These are phyloP conservation scores for Silurus meridionalis DNA, from an alignment of 2,113 vertebrate genomes.

Conservation along the genomic window DNA sequence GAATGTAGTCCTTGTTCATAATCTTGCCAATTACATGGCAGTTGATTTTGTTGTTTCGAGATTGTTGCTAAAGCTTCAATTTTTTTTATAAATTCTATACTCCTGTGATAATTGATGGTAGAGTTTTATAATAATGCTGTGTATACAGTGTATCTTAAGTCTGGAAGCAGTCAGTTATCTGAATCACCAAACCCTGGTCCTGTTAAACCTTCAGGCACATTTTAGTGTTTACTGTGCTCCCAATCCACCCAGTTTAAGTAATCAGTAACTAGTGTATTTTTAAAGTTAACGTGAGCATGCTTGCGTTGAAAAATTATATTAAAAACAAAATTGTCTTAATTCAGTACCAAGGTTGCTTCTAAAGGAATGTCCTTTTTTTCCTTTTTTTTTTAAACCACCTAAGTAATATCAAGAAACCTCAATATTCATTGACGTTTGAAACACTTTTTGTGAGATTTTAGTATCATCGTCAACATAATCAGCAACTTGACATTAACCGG, in stretches of 20 bases:
- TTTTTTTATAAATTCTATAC: background rate
- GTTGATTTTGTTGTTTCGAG: background rate
- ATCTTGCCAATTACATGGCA: background rate
- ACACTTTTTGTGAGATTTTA: background rate
- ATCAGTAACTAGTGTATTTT: background rate
- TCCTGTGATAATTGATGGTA: background rate
- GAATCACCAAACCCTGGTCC: background rate
- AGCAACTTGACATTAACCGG: background rate
- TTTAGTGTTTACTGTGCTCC: background rate
- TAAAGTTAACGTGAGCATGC: background rate
- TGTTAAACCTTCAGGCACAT: background rate
- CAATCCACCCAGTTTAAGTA: background rate
- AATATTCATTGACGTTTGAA: background rate
- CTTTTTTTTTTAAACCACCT: background rate
- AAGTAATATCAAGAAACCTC: background rate
- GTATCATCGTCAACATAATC: background rate
- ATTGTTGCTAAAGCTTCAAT: background rate
- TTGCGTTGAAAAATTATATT: background rate
- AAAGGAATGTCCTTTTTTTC: background rate
- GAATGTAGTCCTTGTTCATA: no score
- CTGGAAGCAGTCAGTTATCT: background rate
- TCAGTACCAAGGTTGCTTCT: background rate
- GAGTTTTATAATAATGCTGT: background rate
- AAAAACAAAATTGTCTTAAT: background rate
- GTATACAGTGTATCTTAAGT: background rate